These are phyloP conservation scores for Agrotis exclamationis DNA, from an alignment of 2,888 invertebrate genomes.

Conservation along the genomic window DNA sequence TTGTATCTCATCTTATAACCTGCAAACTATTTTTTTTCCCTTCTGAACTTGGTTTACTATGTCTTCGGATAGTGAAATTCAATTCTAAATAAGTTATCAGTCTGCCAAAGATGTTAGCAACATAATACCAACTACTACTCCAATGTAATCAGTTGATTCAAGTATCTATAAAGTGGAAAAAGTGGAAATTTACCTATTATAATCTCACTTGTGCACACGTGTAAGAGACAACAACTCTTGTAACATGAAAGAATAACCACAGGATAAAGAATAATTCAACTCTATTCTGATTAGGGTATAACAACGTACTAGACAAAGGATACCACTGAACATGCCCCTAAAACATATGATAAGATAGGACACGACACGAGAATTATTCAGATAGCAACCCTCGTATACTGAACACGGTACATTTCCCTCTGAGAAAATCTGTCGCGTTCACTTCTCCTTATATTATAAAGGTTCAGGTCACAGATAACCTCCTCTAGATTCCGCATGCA, in stretches of 20 bases:
- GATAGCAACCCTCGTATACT: constrained; percentile 24
- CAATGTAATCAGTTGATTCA: neutral
- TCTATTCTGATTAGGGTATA: constrained; percentile 25
- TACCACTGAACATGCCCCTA: constrained; percentile 14
- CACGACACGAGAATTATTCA: constrained; percentile 35
- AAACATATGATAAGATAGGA: constrained; percentile 32
- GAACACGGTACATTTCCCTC: constrained; percentile 19
- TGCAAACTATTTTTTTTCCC: too few species aligned
- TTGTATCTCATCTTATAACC: too few species aligned
- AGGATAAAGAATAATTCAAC: constrained; percentile 1
- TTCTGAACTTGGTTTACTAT: too few species aligned
- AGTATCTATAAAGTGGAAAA: neutral
- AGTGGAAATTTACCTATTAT: neutral
- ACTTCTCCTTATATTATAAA: constrained; percentile 17
- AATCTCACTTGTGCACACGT: neutral
- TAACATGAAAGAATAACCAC: neutral
- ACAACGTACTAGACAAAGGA: constrained; percentile 22
- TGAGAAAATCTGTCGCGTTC: constrained; percentile 44
- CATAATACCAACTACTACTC: too few species aligned
- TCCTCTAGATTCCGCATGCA: too few species aligned
- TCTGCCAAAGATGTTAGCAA: neutral
- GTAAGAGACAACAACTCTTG: neutral
- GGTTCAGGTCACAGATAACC: constrained; percentile 14
- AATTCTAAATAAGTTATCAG: too few species aligned
- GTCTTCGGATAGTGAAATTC: too few species aligned